These are phyloP conservation scores for Zophobas morio DNA, from an alignment of 1,140 invertebrate species.

Conservation along the genomic window DNA sequence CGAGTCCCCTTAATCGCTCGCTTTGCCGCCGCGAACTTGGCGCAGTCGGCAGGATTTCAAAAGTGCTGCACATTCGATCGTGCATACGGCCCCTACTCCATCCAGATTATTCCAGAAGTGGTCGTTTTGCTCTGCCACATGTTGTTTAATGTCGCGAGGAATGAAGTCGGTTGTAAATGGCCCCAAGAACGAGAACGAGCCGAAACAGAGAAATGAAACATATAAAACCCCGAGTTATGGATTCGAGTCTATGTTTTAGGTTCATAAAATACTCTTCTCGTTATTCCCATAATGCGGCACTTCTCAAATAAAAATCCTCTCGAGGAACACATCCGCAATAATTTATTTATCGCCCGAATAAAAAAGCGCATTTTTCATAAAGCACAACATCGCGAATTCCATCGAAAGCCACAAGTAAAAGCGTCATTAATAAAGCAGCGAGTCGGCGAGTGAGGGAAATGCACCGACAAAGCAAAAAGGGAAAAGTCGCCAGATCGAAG, in stretches of 20 bases:
- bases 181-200: not conserved
- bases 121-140: not conserved
- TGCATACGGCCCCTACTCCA: no score
- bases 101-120: not conserved
- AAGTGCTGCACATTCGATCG: no score
- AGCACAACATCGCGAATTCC: constrained; percentile 5
- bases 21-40: no score
- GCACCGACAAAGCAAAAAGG: constrained; percentile 4
- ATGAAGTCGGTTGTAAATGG: constrained; percentile 24
- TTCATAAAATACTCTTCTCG: constrained; percentile 33
- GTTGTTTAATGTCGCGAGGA: constrained; percentile 13
- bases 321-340: constrained; percentile 7
- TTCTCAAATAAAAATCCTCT: constrained; percentile 21
- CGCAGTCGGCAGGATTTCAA: no score
- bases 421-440: constrained; percentile 19
- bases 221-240: constrained; percentile 16
- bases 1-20: no score
- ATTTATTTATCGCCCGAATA: constrained; percentile 28
- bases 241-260: constrained; percentile 22
- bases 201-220: constrained; percentile 6
- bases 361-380: constrained; percentile 27
- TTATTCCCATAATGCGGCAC: constrained; percentile 14
- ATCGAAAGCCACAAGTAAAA: constrained; percentile 23
- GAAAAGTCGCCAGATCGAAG: not conserved
- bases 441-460: not conserved